These are phyloP conservation scores for Heliconius himera DNA, from an alignment of 1,140 invertebrate genomes.

Conservation along the genomic window DNA sequence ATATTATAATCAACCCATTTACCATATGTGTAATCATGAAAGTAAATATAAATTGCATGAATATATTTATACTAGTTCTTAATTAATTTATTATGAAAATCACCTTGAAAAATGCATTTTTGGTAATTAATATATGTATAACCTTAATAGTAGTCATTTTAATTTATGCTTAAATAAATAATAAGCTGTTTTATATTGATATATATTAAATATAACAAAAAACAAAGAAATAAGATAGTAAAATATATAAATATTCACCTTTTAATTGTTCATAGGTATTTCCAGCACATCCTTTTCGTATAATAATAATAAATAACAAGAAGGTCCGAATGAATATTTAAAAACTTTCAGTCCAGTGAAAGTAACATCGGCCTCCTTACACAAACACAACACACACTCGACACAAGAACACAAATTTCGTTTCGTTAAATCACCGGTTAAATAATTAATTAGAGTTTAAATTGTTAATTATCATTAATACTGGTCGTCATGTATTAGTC, in stretches of 20 bases:
- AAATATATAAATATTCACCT: constrained; percentile 55
- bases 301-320: constrained; percentile 46
- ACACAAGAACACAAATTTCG: constrained; percentile 52
- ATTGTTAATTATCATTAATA: constrained; percentile 13
- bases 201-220: too few relatives aligned
- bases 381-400: constrained; percentile 59
- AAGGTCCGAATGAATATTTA: constrained; percentile 75
- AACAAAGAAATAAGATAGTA: too few relatives aligned
- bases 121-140: background rate
- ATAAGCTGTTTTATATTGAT: too few relatives aligned
- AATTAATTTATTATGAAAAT: too few relatives aligned
- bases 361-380: constrained; percentile 75
- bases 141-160: background rate
- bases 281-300: constrained; percentile 52
- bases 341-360: constrained; percentile 80
- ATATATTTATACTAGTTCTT: too few relatives aligned
- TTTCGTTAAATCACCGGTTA: constrained; percentile 44
- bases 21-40: too few relatives aligned
- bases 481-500: constrained; percentile 3
- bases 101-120: background rate
- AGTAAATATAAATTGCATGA: too few relatives aligned
- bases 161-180: background rate
- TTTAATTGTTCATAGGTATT: constrained; percentile 42
- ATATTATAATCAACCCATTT: too few relatives aligned
- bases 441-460: constrained; percentile 19